Percentiles rank a stretch among this genome's conserved stretches.
These are phyloP conservation scores for Tanytarsus gracilentus DNA, from an alignment of 2,888 invertebrate genomes.

Conservation along the genomic window DNA sequence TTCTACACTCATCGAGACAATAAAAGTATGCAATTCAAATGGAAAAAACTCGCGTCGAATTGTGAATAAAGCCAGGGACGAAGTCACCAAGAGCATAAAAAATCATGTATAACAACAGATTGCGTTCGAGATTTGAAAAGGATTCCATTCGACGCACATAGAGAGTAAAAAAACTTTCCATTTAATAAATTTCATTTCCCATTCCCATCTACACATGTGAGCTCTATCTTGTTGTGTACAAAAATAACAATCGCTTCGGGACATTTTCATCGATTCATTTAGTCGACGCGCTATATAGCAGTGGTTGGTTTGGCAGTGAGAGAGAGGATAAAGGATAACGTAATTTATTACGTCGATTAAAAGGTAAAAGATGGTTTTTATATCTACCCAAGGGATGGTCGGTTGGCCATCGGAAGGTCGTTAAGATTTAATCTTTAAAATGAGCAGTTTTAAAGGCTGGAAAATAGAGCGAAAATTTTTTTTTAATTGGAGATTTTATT, in stretches of 20 bases:
- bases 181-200: background rate
- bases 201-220: background rate
- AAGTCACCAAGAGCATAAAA: background rate
- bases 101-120: background rate
- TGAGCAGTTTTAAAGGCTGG: too few species aligned
- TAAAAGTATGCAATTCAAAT: background rate
- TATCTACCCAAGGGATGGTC: background rate
- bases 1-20: too few species aligned
- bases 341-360: background rate
- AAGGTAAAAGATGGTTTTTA: background rate
- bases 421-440: background rate
- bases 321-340: background rate
- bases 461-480: too few species aligned
- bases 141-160: background rate
- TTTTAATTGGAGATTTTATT: too few species aligned
- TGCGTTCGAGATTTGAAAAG: background rate
- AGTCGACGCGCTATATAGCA: background rate
- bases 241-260: background rate
- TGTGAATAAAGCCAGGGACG: background rate
- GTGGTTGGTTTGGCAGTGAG: background rate
- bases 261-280: background rate
- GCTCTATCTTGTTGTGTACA: background rate
- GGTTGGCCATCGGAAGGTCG: background rate
- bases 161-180: background rate
- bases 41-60: background rate